Evolutionary conservation across 1,140 invertebrate species (phyloP), one percentile per base, ranked within the genome.

Genomic region (Delia radicum): DNA sequence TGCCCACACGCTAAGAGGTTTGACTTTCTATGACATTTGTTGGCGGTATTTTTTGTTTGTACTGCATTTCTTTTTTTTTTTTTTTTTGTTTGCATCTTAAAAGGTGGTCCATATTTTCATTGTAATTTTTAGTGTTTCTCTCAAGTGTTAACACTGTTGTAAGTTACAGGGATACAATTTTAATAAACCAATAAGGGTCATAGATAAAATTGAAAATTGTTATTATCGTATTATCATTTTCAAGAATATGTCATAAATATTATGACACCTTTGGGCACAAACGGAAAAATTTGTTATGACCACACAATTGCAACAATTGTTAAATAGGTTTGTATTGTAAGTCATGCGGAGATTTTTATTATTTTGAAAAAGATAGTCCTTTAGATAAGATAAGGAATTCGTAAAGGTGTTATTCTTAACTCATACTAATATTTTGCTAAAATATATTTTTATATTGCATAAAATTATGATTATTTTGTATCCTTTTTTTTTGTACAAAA

Each of bases 181-280:
- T 55, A 55, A 55, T 55, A 55, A 55, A 55, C 6, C n/a, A 55
- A 21, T 21, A 21, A 55, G 48, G 48, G 48, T 55, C 48, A 55
- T 21, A 15, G 7, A n/a, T n/a, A n/a, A n/a, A n/a, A n/a, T n/a
- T n/a, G 24, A 55, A 55, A 21, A 21, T 24, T 61, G 48, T 27
- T 46, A 75, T 69, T 55, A 55, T 15, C n/a, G n/a, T n/a, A n/a
- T 31, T 27, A 42, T 76, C 15, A 55, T 73, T 76, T 76, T 76
- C 61, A 15, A 8, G 28, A 74, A 77, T 74, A 48, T 72, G 65
- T 72, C 76, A 77, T 77, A 75, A 77, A 75, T 77, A 67, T 77
- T 75, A 75, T 77, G 76, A 77, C 76, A 77, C 69, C 33, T 61
- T 55, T 46, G 3, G 71, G 6, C 8, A 7, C 21, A 29, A 27